phyloP scores from a whole-genome alignment of 2,888 invertebrate genomes.

The Venusia cambrica region DNA sequence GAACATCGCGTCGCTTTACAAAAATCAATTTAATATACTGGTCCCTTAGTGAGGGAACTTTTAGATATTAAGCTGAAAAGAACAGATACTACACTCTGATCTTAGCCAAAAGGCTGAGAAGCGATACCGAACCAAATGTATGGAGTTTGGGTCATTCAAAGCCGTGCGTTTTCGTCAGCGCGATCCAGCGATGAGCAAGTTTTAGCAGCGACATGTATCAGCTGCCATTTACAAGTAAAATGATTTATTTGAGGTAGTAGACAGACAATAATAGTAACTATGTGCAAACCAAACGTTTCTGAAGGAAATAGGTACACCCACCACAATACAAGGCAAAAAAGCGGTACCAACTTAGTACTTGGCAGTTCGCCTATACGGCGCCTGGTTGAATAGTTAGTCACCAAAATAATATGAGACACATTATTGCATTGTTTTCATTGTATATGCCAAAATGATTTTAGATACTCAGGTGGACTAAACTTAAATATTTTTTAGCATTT shows the following conservation, averaged over 20 bases:
- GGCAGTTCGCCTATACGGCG: slow-evolving; percentile 43
- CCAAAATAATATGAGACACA: slow-evolving; percentile 33
- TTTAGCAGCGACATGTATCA: slow-evolving; percentile 18
- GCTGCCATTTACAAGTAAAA: too few relatives aligned
- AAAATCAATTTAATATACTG: slow-evolving; percentile 40
- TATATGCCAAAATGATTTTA: slow-evolving; percentile 35
- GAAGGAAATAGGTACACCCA: slow-evolving; percentile 6
- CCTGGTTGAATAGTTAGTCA: slow-evolving; percentile 28
- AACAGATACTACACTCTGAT: slow-evolving; percentile 38
- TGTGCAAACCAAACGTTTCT: too few relatives aligned
- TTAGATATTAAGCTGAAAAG: slow-evolving; percentile 39
- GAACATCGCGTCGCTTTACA: slow-evolving; percentile 35
- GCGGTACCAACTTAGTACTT: slow-evolving; percentile 26
- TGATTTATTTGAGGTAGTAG: too few relatives aligned
- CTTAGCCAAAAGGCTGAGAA: slow-evolving; percentile 38
- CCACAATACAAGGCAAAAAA: slow-evolving; percentile 20
- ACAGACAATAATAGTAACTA: neutral
- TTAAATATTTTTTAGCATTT: too few relatives aligned
- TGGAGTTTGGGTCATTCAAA: neutral
- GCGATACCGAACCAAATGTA: slow-evolving; percentile 20
- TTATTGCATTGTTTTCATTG: slow-evolving; percentile 36
- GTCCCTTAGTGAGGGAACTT: slow-evolving; percentile 37
- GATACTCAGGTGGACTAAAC: too few relatives aligned
- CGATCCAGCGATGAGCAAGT: slow-evolving; percentile 10
- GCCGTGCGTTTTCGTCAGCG: slow-evolving; percentile 13